Evolutionary conservation across 2,888 invertebrate genomes (phyloP).

Genomic region (Orthosia cruda): DNA sequence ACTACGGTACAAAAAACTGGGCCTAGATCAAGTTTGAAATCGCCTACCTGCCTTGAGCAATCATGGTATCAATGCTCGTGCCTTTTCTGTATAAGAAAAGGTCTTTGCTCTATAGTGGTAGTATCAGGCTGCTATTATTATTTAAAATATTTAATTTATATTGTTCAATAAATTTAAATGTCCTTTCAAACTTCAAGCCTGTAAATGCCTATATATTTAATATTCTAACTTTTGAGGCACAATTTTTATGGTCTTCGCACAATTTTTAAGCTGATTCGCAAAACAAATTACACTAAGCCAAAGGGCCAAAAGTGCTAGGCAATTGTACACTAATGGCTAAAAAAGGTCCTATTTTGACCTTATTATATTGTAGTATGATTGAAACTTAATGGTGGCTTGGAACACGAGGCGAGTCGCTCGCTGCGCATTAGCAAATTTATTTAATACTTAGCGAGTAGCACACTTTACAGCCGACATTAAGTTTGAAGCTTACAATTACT

Average conservation of each 20-base stretch:
- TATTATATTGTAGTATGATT: not conserved
- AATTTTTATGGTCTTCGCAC: conserved; percentile 27
- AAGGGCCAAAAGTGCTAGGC: not conserved
- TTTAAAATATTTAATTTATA: not conserved
- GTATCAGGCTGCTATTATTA: too few species aligned
- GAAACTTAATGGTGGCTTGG: not conserved
- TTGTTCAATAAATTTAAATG: not conserved
- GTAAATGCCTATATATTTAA: not conserved
- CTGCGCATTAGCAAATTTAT: not conserved
- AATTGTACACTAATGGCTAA: not conserved
- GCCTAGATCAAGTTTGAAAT: too few species aligned
- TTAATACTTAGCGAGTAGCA: not conserved
- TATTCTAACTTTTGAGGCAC: conserved; percentile 27
- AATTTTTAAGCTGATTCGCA: conserved; percentile 26
- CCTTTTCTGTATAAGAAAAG: too few species aligned
- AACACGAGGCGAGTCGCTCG: not conserved
- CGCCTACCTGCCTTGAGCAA: too few species aligned
- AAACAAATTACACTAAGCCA: not conserved
- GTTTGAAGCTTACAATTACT: not conserved
- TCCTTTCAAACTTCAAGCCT: not conserved
- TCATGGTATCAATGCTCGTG: too few species aligned
- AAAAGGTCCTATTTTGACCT: not conserved
- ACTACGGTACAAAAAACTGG: too few species aligned
- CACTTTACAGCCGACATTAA: not conserved
- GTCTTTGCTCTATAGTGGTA: too few species aligned